Evolutionary conservation across 2,113 vertebrate species (phyloP).

Genomic region (Salvelinus fontinalis): DNA sequence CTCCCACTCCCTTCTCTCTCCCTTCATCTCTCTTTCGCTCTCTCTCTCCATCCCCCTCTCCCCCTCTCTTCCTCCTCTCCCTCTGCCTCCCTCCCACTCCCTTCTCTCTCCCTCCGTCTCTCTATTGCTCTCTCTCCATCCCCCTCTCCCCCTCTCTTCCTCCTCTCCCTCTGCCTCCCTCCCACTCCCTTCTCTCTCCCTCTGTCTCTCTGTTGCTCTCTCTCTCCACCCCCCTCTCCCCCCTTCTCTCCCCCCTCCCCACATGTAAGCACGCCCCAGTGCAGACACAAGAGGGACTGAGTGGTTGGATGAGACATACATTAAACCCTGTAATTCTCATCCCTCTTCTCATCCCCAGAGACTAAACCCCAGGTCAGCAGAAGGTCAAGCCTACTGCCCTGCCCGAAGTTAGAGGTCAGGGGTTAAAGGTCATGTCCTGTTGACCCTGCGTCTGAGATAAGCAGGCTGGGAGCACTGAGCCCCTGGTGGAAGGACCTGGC

Average conservation of each 20-base stretch:
- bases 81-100: no score
- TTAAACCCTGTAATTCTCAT: background rate
- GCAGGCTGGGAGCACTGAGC: constrained; percentile 49
- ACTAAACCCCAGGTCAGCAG: background rate
- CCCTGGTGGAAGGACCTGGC: constrained; percentile 56
- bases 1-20: no score
- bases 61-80: no score
- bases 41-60: no score
- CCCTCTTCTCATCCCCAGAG: background rate
- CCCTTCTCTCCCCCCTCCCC: background rate
- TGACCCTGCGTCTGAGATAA: constrained; percentile 34
- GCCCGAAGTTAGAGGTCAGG: background rate
- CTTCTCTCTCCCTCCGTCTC: no score
- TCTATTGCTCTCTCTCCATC: background rate
- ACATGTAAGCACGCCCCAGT: background rate
- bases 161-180: background rate
- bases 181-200: background rate
- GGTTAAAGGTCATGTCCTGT: constrained; percentile 6
- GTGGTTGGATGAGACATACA: background rate
- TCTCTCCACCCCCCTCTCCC: background rate
- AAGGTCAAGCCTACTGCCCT: background rate
- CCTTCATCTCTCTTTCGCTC: no score
- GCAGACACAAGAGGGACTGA: background rate
- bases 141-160: background rate
- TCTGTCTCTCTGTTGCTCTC: constrained; percentile 12